phyloP scores from a whole-genome alignment of 2,888 invertebrate genomes.

The Margaritifera margaritifera region DNA sequence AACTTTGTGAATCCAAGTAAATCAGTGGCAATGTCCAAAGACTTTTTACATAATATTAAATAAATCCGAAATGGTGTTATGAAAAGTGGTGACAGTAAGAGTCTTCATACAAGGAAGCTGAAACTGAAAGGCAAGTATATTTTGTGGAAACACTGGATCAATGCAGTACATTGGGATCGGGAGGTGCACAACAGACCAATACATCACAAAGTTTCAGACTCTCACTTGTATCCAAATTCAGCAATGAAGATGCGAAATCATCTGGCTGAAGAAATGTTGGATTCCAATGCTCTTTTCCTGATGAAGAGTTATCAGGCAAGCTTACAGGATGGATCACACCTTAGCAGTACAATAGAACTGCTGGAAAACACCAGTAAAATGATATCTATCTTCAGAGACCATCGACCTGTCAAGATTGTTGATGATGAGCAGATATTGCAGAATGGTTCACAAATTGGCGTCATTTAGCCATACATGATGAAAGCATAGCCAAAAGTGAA shows the following conservation, averaged over 20 bases:
- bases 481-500: slow-evolving; percentile 1
- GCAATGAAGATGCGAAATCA: slow-evolving; percentile 20
- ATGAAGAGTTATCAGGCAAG: no score
- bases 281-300: slow-evolving; percentile 11
- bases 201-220: no score
- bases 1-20: no score
- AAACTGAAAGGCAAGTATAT: slow-evolving; percentile 5
- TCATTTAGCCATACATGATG: slow-evolving; percentile 3
- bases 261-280: slow-evolving; percentile 13
- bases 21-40: no score
- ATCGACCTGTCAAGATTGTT: not conserved
- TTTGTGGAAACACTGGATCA: slow-evolving; percentile 18
- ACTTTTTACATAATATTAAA: slow-evolving; percentile 18
- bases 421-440: slow-evolving; percentile 4
- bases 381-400: slow-evolving; percentile 11
- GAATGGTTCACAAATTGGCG: slow-evolving; percentile 16
- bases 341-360: slow-evolving; percentile 10
- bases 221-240: slow-evolving; percentile 12
- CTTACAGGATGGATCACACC: not conserved
- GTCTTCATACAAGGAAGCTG: slow-evolving; percentile 8
- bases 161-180: not conserved
- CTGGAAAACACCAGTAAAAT: slow-evolving; percentile 13
- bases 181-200: slow-evolving; percentile 1
- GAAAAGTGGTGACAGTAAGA: no score
- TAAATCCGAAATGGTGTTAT: slow-evolving; percentile 14